These are phyloP conservation scores for Dynastes maya DNA, from an alignment of 2,888 invertebrate genomes.

Conservation along the genomic window DNA sequence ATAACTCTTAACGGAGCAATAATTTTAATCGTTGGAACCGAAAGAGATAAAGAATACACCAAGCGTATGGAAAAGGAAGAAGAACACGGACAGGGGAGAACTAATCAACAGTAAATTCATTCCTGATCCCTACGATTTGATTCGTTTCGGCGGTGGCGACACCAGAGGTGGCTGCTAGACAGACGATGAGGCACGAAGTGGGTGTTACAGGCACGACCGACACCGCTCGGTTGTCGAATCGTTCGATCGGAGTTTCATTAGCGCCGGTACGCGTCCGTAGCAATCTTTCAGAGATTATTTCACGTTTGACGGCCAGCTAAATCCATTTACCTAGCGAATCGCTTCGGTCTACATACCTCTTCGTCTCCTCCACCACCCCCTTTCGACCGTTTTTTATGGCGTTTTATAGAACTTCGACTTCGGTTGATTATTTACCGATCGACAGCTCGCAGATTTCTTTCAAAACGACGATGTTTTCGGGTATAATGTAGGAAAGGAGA, in stretches of 20 bases:
- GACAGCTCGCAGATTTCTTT: not conserved
- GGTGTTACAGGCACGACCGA: too few species aligned
- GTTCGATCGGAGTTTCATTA: constrained; percentile 42
- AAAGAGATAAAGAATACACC: too few species aligned
- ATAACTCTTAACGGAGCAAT: too few species aligned
- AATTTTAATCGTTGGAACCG: too few species aligned
- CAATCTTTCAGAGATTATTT: constrained; percentile 46
- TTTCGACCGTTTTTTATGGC: not conserved
- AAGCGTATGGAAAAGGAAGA: not conserved
- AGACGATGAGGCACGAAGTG: not conserved
- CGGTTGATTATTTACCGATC: constrained; percentile 29
- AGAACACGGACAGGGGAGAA: not conserved
- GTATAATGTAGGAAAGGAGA: too few species aligned
- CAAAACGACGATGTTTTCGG: too few species aligned
- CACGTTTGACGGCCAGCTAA: constrained; percentile 37
- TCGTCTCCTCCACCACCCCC: not conserved
- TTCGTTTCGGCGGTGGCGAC: not conserved
- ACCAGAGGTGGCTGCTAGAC: too few species aligned
- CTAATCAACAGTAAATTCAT: constrained; percentile 28
- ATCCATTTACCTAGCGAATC: constrained; percentile 43
- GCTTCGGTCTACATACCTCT: not conserved
- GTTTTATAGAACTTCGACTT: constrained; percentile 27
- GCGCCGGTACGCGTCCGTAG: not conserved
- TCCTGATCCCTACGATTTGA: constrained; percentile 3
- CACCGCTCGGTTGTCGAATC: not conserved